Base-by-base conservation (phyloP, 2,888 invertebrate species). In the Erebia aethiops region DNA sequence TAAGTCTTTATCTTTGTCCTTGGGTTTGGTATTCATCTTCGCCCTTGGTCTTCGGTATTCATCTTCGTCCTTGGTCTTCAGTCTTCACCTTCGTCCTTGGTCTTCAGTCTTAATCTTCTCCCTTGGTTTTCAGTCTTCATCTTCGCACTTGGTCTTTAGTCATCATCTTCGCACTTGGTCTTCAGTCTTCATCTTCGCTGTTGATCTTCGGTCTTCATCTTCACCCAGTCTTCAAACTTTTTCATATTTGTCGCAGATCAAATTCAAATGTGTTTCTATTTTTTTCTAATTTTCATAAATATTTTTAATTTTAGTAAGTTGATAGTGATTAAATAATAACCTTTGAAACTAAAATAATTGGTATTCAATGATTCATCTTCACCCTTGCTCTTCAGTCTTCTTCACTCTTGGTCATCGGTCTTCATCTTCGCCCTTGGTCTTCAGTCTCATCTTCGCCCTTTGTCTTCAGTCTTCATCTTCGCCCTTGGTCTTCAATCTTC, bases 401-500 rank as follows among this genome's bases (percentile, higher is more conserved):
- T 35, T 8, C 14, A 14, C 26, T 26, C 7, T 26, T 13, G 26
- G 26, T 58, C n/a, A 14, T 58, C n/a, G 7, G 35, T 58, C 58
- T 26, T 35, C 35, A 58, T 58, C 35, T 58, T 58, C n/a, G 35
- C 35, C 58, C 4, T 35, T 35, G n/a, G 57, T 35, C 35, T 35
- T 1, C 21, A 2, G 21, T 21, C 21, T 58, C 11, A 35, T 58
- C 35, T 58, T 35, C 14, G 26, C 14, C 21, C 21, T 21, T 21
- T 1, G 26, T 26, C 35, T 14, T 35, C 7, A 4, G 2, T 58
- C 35, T 58, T 58, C 16, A 43, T 67, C 62, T 60, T 57, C 18
- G 11, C 69, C 73, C 70, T 75, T 67, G 4, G 57, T 67, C 67
- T 74, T 76, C 62, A 26, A 10, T 65, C 46, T 58, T 58, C 57